Evolutionary conservation across 2,888 invertebrate species (phyloP), one percentile per base, ranked within the genome.

Genomic region (Lycophotia porphyrea): DNA sequence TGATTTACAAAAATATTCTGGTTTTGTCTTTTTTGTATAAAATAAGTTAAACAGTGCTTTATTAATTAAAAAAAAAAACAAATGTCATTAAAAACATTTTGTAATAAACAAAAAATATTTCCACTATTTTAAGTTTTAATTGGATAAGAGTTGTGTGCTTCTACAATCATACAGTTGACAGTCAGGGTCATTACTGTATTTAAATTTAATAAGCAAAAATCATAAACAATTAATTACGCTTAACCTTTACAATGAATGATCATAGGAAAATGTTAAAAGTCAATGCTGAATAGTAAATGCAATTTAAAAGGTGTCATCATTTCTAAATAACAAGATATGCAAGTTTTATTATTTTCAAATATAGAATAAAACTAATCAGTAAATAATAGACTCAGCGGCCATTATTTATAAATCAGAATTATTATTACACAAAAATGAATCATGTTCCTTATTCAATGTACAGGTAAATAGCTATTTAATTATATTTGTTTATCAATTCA

Each of bases 401-500:
- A 84, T 80, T 71, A 66, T 66, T 69, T 55, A 42, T 42, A 55
- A 60, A 71, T 83, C 44, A 9, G 18, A 42, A 21, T 66, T 49
- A 31, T 42, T 71, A 70, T 31, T 42, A 39, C 1, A 61, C 2
- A 44, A 55, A 66, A 74, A 70, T 81, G 39, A 80, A 39, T 84
- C 67, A 81, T 39, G 34, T 27, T 36, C 31, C 24, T 34, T 47
- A 42, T 49, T 55, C n/a, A 64, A 15, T 55, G 34, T 15, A 71
- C 70, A 72, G 68, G 63, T 78, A 74, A 73, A 76, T 78, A 47
- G 63, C 13, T 74, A 65, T 85, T 76, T 80, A 71, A 75, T 77
- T 8, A 73, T 47, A 73, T 69, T 81, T 81, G 27, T 72, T 84
- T 87, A 87, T 85, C 82, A 76, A 39, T 82, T 18, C n/a, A 31